Percentiles rank a stretch among this genome's conserved stretches.
phyloP scores from a whole-genome alignment of 2,888 invertebrate genomes.

The Pristionchus maxplancki region DNA sequence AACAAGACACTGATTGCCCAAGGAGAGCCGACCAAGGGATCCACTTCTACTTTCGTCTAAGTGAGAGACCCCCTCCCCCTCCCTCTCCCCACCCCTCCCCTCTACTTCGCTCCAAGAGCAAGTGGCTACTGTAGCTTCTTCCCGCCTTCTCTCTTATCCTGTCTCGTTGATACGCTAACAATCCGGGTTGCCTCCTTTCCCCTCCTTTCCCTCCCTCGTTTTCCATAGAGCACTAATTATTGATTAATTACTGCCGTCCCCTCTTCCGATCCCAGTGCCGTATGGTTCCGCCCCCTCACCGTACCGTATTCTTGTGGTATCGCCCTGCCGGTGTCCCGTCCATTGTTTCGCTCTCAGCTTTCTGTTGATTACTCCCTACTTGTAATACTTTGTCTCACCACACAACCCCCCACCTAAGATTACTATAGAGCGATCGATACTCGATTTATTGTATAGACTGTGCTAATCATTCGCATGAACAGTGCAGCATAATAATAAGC shows the following conservation, averaged over 20 bases:
- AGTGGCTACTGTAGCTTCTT: slow-evolving; percentile 27
- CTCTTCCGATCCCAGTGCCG: slow-evolving; percentile 4
- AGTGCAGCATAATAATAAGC: slow-evolving; percentile 35
- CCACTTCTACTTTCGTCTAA: slow-evolving; percentile 69
- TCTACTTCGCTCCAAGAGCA: slow-evolving; percentile 46
- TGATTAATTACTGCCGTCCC: not conserved
- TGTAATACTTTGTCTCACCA: slow-evolving; percentile 40
- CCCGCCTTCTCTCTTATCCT: slow-evolving; percentile 30
- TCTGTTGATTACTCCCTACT: slow-evolving; percentile 18
- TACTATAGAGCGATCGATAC: slow-evolving; percentile 42
- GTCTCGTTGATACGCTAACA: slow-evolving; percentile 35
- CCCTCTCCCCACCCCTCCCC: not conserved
- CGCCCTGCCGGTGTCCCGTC: slow-evolving; percentile 35
- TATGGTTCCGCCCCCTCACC: slow-evolving; percentile 7
- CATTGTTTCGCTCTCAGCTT: not conserved
- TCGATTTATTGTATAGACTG: slow-evolving; percentile 18
- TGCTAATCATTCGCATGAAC: not conserved
- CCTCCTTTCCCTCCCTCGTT: not conserved
- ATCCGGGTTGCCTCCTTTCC: slow-evolving; percentile 22
- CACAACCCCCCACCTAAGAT: not conserved
- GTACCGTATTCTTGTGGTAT: slow-evolving; percentile 28
- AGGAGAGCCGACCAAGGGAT: slow-evolving; percentile 66
- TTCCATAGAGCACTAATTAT: slow-evolving; percentile 40
- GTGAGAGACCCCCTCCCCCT: too few species aligned
- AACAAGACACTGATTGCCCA: slow-evolving; percentile 70